Conservation (phyloP, 2,888 invertebrate genomes). For the Gymnosoma rotundatum region DNA sequence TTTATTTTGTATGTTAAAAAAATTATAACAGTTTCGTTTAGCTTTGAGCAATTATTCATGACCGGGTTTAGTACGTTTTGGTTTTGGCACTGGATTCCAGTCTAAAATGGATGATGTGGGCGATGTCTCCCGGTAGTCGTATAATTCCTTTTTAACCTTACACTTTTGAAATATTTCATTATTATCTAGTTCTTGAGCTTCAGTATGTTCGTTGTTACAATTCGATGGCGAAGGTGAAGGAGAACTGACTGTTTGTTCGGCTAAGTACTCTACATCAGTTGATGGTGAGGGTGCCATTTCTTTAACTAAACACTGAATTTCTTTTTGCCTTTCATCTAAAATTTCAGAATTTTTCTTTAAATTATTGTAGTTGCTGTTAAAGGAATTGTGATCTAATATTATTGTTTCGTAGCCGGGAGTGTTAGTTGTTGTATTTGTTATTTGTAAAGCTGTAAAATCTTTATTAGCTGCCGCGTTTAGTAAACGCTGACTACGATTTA, state of each 20-base stretch:
- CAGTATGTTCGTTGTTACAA: constrained; percentile 43
- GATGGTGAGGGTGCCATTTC: constrained; percentile 66
- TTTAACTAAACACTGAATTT: constrained; percentile 72
- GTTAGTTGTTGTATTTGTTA: constrained; percentile 26
- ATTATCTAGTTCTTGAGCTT: constrained; percentile 67
- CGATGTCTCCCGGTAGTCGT: constrained; percentile 79
- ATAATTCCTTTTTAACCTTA: constrained; percentile 77
- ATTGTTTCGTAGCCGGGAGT: constrained; percentile 50
- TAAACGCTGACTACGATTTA: constrained; percentile 80
- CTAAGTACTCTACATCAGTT: background rate
- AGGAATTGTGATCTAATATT: background rate
- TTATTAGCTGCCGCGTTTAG: constrained; percentile 79
- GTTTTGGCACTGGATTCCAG: constrained; percentile 82
- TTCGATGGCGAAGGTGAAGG: constrained; percentile 54
- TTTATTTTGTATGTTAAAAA: constrained; percentile 27
- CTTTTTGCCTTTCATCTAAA: constrained; percentile 71
- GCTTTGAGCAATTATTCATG: constrained; percentile 51
- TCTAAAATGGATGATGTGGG: constrained; percentile 81
- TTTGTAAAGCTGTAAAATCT: constrained; percentile 68
- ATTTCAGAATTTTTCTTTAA: constrained; percentile 70
- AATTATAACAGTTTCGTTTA: constrained; percentile 11
- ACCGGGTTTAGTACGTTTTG: constrained; percentile 78
- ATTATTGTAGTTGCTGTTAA: constrained; percentile 20
- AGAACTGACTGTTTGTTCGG: constrained; percentile 5
- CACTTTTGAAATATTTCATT: constrained; percentile 78